These are phyloP conservation scores for Eretmodus cyanostictus DNA, from an alignment of 2,113 vertebrate genomes.

Conservation along the genomic window DNA sequence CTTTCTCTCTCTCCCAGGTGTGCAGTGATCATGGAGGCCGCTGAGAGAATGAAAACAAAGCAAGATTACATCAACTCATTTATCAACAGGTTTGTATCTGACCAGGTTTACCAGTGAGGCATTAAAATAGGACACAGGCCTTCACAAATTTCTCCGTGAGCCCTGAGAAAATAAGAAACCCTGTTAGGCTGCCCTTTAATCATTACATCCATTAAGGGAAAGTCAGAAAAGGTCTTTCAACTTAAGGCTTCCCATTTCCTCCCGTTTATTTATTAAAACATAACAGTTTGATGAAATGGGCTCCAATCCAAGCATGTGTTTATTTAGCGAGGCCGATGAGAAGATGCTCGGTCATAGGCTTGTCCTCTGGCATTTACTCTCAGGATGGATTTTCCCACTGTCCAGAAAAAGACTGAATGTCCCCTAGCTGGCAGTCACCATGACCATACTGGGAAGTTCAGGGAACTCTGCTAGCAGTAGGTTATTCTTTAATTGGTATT, in stretches of 20 bases:
- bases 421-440: not conserved
- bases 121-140: not conserved
- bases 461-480: not conserved
- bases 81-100: constrained; percentile 67
- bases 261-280: constrained; percentile 60
- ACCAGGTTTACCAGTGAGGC: not conserved
- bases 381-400: constrained; percentile 54
- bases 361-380: constrained; percentile 50
- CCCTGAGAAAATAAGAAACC: constrained; percentile 13
- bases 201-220: constrained; percentile 6
- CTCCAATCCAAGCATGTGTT: constrained; percentile 51
- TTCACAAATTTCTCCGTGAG: not conserved
- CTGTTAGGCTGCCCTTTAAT: not conserved
- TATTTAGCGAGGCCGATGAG: constrained; percentile 56
- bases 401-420: constrained; percentile 44
- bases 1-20: constrained; percentile 52
- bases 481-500: not conserved
- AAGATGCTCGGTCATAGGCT: constrained; percentile 46
- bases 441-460: not conserved
- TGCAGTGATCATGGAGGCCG: constrained; percentile 49
- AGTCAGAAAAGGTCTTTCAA: constrained; percentile 26
- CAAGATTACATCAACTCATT: constrained; percentile 56
- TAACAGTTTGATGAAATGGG: constrained; percentile 55
- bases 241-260: constrained; percentile 51
- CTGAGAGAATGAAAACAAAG: constrained; percentile 76